Conservation (phyloP, 2,797 vertebrate genomes). For the Hipposideros larvatus region DNA sequence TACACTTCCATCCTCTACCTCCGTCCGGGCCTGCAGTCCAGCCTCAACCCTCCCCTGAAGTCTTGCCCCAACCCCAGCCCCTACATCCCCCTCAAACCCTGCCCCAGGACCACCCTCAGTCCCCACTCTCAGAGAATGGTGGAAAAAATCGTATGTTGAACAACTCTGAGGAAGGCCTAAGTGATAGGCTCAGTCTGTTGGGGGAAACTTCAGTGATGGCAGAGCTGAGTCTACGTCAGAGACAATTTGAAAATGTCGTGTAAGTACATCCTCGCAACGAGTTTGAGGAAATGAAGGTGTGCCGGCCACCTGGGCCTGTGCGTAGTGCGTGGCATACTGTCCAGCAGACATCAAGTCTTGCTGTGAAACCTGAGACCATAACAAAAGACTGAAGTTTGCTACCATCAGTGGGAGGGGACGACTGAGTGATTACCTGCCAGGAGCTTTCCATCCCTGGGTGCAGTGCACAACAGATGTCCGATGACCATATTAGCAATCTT, state of each 20-base stretch:
- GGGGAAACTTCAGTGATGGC: neutral
- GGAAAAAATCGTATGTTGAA: neutral
- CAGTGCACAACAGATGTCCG: neutral
- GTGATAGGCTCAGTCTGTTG: too few species aligned
- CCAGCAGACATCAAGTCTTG: neutral
- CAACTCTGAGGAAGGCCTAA: neutral
- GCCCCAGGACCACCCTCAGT: neutral
- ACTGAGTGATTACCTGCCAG: rapidly evolving
- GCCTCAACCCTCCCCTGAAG: neutral
- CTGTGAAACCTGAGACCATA: neutral
- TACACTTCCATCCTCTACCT: neutral
- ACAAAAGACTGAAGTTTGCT: neutral
- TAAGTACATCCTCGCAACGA: neutral
- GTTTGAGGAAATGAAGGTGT: neutral
- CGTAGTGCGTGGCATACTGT: neutral
- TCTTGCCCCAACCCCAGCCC: neutral
- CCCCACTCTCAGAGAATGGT: neutral
- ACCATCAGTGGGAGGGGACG: too few species aligned
- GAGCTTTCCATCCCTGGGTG: neutral
- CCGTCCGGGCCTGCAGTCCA: neutral
- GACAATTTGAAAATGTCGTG: neutral
- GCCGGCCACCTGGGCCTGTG: neutral
- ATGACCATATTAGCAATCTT: conserved; percentile 36
- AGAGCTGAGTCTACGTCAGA: neutral
- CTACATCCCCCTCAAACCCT: neutral